phyloP scores from a whole-genome alignment of 1,140 invertebrate species.

The Dendrolimus punctatus region DNA sequence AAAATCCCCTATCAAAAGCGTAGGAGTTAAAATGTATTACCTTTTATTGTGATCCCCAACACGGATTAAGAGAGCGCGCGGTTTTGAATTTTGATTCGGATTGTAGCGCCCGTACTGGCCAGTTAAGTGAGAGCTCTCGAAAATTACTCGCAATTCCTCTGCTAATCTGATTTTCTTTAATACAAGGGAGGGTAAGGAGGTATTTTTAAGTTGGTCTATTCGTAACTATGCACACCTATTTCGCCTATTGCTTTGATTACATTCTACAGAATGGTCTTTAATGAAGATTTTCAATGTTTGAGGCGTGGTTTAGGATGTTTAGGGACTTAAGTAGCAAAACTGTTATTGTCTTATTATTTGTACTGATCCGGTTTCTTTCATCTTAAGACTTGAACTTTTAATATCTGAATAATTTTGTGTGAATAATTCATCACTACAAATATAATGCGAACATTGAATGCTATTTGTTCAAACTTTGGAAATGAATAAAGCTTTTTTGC shows the following conservation, averaged over 20 bases:
- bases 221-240: slow-evolving; percentile 57
- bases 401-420: too few species aligned
- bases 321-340: slow-evolving; percentile 25
- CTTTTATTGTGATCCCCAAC: slow-evolving; percentile 71
- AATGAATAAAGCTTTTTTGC: too few species aligned
- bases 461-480: too few species aligned
- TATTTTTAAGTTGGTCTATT: slow-evolving; percentile 30
- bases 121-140: slow-evolving; percentile 50
- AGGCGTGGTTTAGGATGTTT: slow-evolving; percentile 33
- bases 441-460: too few species aligned
- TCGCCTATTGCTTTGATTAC: slow-evolving; percentile 60
- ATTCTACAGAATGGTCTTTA: slow-evolving; percentile 49
- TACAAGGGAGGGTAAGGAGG: slow-evolving; percentile 16
- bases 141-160: slow-evolving; percentile 42
- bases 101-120: slow-evolving; percentile 49
- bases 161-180: slow-evolving; percentile 30
- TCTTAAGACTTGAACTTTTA: too few species aligned
- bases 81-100: slow-evolving; percentile 72
- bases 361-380: too few species aligned
- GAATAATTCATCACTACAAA: too few species aligned
- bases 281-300: slow-evolving; percentile 53
- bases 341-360: slow-evolving; percentile 12
- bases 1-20: slow-evolving; percentile 26
- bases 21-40: slow-evolving; percentile 68
- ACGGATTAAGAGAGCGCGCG: slow-evolving; percentile 68